These are phyloP conservation scores for Lemur catta DNA, from an alignment of 2,797 vertebrate genomes.

Conservation along the genomic window DNA sequence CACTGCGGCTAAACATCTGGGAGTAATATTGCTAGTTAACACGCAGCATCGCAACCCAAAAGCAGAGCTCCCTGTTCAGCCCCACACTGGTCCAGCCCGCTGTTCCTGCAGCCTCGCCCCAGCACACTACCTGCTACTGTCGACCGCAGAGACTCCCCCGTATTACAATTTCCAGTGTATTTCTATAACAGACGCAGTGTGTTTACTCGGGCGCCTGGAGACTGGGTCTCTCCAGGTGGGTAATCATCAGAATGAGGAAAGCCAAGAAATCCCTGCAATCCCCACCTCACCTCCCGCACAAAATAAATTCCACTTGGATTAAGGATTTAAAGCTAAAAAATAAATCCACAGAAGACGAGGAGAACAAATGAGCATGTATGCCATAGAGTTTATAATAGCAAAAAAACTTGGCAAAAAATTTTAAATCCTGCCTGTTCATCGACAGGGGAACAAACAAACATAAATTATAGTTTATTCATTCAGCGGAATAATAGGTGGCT, in stretches of 20 bases:
- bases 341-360: conserved; percentile 15
- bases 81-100: not conserved
- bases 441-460: not conserved
- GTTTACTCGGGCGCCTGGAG: conserved; percentile 52
- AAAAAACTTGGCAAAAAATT: conserved; percentile 5
- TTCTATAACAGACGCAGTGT: conserved; percentile 50
- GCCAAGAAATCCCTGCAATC: conserved; percentile 53
- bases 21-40: conserved; percentile 72
- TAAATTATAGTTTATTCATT: not conserved
- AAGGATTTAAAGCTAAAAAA: conserved; percentile 42
- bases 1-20: conserved; percentile 47
- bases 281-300: conserved; percentile 24
- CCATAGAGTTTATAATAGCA: not conserved
- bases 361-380: conserved; percentile 3
- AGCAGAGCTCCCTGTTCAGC: not conserved
- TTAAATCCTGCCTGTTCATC: not conserved
- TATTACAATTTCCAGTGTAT: conserved; percentile 29
- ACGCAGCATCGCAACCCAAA: conserved; percentile 27
- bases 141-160: not conserved
- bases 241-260: conserved; percentile 58
- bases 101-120: not conserved
- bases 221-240: conserved; percentile 60
- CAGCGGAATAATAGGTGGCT: not conserved
- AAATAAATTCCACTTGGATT: conserved; percentile 55
- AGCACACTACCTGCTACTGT: not conserved